Base-by-base conservation (phyloP, 2,888 invertebrate genomes). In the Coelogynopora nodosa region DNA sequence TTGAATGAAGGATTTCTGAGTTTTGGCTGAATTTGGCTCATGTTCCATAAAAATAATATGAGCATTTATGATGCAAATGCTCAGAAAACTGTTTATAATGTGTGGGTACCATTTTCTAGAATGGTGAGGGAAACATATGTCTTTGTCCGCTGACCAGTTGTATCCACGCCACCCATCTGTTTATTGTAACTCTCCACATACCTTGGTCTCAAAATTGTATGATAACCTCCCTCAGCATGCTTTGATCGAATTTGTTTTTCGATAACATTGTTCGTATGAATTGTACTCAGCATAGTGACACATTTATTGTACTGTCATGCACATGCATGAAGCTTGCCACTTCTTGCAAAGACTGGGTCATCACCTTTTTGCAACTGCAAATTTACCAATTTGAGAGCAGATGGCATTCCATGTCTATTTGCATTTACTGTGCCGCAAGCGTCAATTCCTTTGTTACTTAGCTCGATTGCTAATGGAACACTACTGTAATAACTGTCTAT, bases 91-190 rank as follows among this genome's bases (percentile, higher is more conserved):
- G 80, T 80, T 80, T 27, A 27, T 27, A 26, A 80, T 80, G 26
- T n/a, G 80, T 26, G 26, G 80, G 28, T 80, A 80, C 80, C 80
- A 80, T 27, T 80, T n/a, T n/a, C n/a, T n/a, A n/a, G n/a, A n/a
- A n/a, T n/a, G n/a, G n/a, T n/a, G n/a, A n/a, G n/a, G n/a, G n/a
- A 67, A n/a, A n/a, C n/a, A n/a, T n/a, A n/a, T n/a, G n/a, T n/a
- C n/a, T n/a, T n/a, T n/a, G n/a, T n/a, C n/a, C n/a, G n/a, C n/a
- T n/a, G n/a, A n/a, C n/a, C n/a, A n/a, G n/a, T n/a, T n/a, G n/a
- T n/a, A 67, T 67, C 67, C 10, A 67, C 67, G n/a, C 67, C n/a
- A n/a, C n/a, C n/a, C n/a, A n/a, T 49, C 5, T 49, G 49, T 49
- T 49, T 49, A 49, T 49, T 49, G 49, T 49, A 49, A 49, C 49